Base-by-base conservation (phyloP, 2,888 invertebrate genomes). In the Drosophila eohydei region DNA sequence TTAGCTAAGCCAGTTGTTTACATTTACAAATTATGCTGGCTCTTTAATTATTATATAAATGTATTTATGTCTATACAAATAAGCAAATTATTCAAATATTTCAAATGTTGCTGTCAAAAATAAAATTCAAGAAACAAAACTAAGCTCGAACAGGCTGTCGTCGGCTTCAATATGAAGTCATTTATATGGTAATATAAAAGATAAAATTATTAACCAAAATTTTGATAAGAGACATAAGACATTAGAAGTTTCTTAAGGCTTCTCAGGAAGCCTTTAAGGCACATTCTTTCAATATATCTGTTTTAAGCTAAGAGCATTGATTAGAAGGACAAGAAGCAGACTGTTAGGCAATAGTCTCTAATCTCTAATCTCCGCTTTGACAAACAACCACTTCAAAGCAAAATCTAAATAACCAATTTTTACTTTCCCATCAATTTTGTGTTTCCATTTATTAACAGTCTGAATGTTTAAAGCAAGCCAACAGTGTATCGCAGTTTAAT, bases 41-140 rank as follows among this genome's bases (percentile, higher is more conserved):
- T 71, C 54, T 71, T 61, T 54, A 70, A 63, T 62, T 66, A 60
- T 52, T 52, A 36, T 34, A 14, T 69, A 64, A 38, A 43, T 79
- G 74, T 83, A 77, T 83, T 58, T 70, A 78, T 84, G 80, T 78
- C 65, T 78, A 66, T 26, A 32, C 52, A 68, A 56, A 44, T 65
- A 65, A 67, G 71, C 58, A 58, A 66, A 59, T 59, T 75, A 72
- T 68, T 78, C 61, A 69, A 72, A 59, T 69, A 71, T 74, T 58
- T 65, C 44, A 70, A 78, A 60, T 63, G 71, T 87, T 74, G 71
- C 59, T 73, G 62, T 76, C 74, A 67, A 78, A 72, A 83, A 62
- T 26, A 54, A 30, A 54, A 16, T 48, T 43, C 34, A 61, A 28
- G 26, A 68, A 48, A 28, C 3, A n/a, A 38, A 38, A 54, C 12